Evolutionary conservation across 2,113 vertebrate species (phyloP).

Genomic region (Phycodurus eques): DNA sequence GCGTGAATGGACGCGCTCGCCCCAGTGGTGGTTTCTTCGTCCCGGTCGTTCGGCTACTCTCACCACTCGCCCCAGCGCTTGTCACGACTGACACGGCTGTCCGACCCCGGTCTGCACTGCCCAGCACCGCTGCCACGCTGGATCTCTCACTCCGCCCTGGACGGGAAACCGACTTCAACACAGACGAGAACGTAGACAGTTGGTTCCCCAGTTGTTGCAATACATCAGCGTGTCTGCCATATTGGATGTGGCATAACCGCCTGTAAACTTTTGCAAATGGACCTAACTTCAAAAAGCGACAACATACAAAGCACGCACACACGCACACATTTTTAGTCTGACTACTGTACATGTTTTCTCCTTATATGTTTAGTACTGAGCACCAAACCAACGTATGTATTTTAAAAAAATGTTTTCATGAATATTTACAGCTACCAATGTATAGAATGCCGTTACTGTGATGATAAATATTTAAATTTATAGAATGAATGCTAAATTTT

Average conservation of each 20-base stretch:
- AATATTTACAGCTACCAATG: no score
- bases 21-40: not conserved
- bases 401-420: no score
- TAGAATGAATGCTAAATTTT: no score
- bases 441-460: no score
- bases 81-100: constrained; percentile 31
- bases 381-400: no score
- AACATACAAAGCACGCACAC: not conserved
- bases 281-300: not conserved
- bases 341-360: no score
- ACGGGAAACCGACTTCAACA: constrained; percentile 26
- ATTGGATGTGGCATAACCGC: not conserved
- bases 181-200: not conserved
- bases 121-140: constrained; percentile 17
- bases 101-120: constrained; percentile 40
- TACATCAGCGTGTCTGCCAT: not conserved
- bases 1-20: not conserved
- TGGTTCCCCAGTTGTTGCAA: no score
- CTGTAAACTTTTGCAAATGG: not conserved
- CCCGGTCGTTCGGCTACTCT: not conserved
- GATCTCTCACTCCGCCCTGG: constrained; percentile 51
- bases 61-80: constrained; percentile 23
- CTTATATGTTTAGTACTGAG: no score
- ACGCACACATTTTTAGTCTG: not conserved
- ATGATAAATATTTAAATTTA: no score